Conservation (phyloP, 2,888 invertebrate genomes). For the Cacoxenus indagator region DNA sequence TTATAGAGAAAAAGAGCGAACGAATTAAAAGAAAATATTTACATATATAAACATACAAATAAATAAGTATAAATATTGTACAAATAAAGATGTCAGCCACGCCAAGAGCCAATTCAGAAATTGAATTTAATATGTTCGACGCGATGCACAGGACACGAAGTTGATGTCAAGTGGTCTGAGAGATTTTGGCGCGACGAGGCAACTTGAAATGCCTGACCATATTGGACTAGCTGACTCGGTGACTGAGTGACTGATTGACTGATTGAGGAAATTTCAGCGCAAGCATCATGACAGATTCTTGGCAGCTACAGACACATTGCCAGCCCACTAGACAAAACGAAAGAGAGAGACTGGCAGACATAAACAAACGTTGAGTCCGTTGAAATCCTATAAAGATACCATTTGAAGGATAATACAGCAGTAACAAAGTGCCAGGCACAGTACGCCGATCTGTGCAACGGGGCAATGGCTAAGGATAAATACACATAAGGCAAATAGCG, state of each 20-base stretch:
- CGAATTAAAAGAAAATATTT: constrained; percentile 8
- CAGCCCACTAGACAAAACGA: too few species aligned
- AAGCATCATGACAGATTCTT: constrained; percentile 45
- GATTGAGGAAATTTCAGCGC: constrained; percentile 58
- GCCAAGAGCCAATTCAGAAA: constrained; percentile 54
- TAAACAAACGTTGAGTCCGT: neutral
- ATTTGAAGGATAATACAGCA: constrained; percentile 65
- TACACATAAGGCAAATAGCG: constrained; percentile 58
- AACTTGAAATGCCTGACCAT: neutral
- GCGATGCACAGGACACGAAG: neutral
- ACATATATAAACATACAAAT: constrained; percentile 16
- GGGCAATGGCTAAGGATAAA: constrained; percentile 49
- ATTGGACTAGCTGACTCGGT: constrained; percentile 42
- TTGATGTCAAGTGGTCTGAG: neutral
- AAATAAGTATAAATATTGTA: constrained; percentile 36
- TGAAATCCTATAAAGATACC: constrained; percentile 64
- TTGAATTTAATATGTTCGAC: constrained; percentile 55
- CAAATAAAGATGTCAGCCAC: constrained; percentile 43
- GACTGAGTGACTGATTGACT: constrained; percentile 39
- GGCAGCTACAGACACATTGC: constrained; percentile 23
- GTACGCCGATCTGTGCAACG: neutral
- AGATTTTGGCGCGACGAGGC: neutral
- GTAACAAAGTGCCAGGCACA: constrained; percentile 50
- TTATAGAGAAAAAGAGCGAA: neutral
- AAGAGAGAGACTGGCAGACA: too few species aligned